phyloP scores from a whole-genome alignment of 2,888 invertebrate genomes.

The Plagodis dolabraria region DNA sequence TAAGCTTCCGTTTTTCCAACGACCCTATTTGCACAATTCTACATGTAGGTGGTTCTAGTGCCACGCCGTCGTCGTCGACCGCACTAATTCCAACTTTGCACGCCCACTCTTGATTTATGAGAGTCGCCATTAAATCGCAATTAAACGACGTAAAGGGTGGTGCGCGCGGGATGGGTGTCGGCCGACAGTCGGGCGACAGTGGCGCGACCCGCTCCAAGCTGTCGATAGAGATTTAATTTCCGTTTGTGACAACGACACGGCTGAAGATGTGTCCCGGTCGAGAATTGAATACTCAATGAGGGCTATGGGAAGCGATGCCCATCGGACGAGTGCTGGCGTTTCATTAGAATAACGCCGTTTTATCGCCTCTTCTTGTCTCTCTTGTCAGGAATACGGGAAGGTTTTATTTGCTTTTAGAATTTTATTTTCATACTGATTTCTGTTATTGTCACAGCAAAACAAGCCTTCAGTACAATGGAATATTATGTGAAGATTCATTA shows the following conservation, averaged over 20 bases:
- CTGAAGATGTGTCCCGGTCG: slow-evolving; percentile 29
- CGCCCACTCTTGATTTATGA: slow-evolving; percentile 32
- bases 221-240: slow-evolving; percentile 39
- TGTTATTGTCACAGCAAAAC: too few relatives aligned
- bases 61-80: slow-evolving; percentile 10
- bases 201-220: slow-evolving; percentile 16
- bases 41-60: slow-evolving; percentile 10
- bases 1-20: slow-evolving; percentile 20
- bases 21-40: slow-evolving; percentile 20
- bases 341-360: slow-evolving; percentile 17
- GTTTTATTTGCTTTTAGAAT: slow-evolving; percentile 1
- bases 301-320: slow-evolving; percentile 1
- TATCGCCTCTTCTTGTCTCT: slow-evolving; percentile 4
- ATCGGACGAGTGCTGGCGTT: slow-evolving; percentile 1
- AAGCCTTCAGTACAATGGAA: too few relatives aligned
- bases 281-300: slow-evolving; percentile 34
- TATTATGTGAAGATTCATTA: too few relatives aligned
- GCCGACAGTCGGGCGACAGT: slow-evolving; percentile 16
- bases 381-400: slow-evolving; percentile 4
- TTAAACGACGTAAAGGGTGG: slow-evolving; percentile 31
- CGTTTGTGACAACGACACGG: slow-evolving; percentile 20
- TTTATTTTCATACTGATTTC: not conserved
- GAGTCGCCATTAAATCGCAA: slow-evolving; percentile 36
- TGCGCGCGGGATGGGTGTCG: slow-evolving; percentile 3
- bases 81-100: slow-evolving; percentile 15